phyloP scores from a whole-genome alignment of 2,888 invertebrate species.

The Chirona hameri region DNA sequence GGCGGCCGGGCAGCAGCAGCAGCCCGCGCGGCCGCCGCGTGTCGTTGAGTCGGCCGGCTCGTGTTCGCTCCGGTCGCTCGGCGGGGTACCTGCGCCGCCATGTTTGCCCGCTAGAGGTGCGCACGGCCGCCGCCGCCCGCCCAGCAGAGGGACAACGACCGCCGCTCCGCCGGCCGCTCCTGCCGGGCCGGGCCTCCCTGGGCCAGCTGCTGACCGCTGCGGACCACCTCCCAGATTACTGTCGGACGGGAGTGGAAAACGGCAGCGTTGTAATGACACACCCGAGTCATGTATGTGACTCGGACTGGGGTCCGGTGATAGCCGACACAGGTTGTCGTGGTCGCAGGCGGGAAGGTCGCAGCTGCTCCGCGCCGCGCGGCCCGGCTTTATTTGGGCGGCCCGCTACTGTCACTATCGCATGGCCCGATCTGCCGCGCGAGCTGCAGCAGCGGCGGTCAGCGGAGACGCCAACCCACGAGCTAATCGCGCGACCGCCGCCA shows the following conservation, averaged over 20 bases:
- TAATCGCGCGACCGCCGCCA: too few relatives aligned
- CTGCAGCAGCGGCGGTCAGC: too few relatives aligned
- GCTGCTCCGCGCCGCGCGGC: too few relatives aligned
- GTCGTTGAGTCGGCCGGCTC: constrained; percentile 9
- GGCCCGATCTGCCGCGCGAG: background rate
- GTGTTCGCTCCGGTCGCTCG: background rate
- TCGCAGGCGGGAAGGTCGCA: too few relatives aligned
- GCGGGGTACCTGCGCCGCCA: background rate
- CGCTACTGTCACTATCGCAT: background rate
- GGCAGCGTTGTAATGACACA: too few relatives aligned
- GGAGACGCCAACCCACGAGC: too few relatives aligned
- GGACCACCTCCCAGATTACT: too few relatives aligned
- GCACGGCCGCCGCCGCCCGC: constrained; percentile 6
- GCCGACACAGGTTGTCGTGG: too few relatives aligned
- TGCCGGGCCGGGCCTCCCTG: background rate
- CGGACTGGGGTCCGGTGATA: too few relatives aligned
- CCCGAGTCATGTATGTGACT: too few relatives aligned
- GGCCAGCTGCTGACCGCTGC: too few relatives aligned
- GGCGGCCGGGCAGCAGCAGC: background rate
- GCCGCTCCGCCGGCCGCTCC: background rate
- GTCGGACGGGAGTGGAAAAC: too few relatives aligned
- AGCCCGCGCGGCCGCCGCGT: background rate
- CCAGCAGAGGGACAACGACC: background rate
- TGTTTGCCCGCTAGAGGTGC: constrained; percentile 26
- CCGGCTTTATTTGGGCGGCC: background rate